phyloP scores from a whole-genome alignment of 2,113 vertebrate species.

The Balaeniceps rex region DNA sequence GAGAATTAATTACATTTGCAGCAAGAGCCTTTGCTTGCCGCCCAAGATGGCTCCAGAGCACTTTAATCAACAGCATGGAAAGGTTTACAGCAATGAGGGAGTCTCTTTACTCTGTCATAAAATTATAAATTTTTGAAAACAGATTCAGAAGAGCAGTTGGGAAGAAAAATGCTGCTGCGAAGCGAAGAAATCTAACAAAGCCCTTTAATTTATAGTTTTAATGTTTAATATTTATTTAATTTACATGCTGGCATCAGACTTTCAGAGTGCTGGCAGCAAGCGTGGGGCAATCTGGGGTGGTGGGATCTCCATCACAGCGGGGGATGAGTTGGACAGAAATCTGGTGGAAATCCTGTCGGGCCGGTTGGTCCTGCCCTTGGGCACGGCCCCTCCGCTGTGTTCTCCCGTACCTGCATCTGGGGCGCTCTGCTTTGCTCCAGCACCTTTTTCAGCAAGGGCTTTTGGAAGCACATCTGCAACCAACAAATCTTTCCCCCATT shows the following conservation, averaged over 20 bases:
- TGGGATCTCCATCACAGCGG: neutral
- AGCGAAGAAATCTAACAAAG: neutral
- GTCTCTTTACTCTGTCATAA: neutral
- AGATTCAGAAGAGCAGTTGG: neutral
- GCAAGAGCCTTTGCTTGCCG: neutral
- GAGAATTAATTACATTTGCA: neutral
- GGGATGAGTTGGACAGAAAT: neutral
- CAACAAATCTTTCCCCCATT: neutral
- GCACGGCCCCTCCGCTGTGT: fast-evolving
- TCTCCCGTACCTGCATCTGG: fast-evolving
- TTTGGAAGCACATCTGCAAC: neutral
- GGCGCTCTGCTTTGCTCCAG: neutral
- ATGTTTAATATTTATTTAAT: neutral
- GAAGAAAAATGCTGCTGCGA: neutral
- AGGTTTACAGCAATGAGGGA: neutral
- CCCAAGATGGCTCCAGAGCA: neutral
- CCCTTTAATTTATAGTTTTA: neutral
- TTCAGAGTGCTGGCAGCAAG: neutral
- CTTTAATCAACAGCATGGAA: neutral
- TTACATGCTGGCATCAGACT: neutral
- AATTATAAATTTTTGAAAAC: neutral
- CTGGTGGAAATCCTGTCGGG: neutral
- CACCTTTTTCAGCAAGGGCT: neutral
- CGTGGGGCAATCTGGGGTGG: fast-evolving
- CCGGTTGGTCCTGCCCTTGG: neutral